Evolutionary conservation across 2,888 invertebrate genomes (phyloP).

Genomic region (Rosalia funebris): DNA sequence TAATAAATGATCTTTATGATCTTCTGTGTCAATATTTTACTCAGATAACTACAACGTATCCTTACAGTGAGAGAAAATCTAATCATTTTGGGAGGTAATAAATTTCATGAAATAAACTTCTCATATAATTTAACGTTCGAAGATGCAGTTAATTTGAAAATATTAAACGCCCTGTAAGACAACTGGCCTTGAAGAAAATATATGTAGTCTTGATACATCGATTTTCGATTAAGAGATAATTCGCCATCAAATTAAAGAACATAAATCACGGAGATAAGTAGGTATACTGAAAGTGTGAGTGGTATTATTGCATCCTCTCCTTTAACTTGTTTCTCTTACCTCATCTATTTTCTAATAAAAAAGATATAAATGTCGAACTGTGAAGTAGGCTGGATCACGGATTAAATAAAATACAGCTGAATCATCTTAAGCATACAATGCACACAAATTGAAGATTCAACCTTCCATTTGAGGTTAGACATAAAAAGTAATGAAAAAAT

Average conservation of each 20-base stretch:
- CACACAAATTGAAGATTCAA: not conserved
- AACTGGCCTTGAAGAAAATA: too few species aligned
- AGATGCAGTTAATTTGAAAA: too few species aligned
- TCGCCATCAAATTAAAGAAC: not conserved
- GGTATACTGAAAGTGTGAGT: not conserved
- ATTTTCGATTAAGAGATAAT: slow-evolving; percentile 14
- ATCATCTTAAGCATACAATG: not conserved
- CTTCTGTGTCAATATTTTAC: too few species aligned
- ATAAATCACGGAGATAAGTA: slow-evolving; percentile 10
- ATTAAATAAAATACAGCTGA: not conserved
- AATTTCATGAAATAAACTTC: too few species aligned
- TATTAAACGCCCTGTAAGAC: too few species aligned
- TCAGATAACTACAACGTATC: too few species aligned
- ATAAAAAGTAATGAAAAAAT: not conserved
- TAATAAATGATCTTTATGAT: too few species aligned
- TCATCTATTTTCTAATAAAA: not conserved
- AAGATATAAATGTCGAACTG: not conserved
- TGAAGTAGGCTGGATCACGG: not conserved
- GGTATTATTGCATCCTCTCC: not conserved
- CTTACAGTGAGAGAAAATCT: too few species aligned
- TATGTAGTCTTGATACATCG: too few species aligned
- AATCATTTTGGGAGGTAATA: too few species aligned
- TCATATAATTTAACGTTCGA: too few species aligned
- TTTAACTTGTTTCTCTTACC: not conserved
- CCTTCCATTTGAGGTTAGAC: not conserved